phyloP scores from a whole-genome alignment of 2,113 vertebrate species.

The human region GRCh38 chrX:3564001-3564500 shows the following conservation, averaged over 20 bases:
- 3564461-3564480: background rate
- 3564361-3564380: background rate
- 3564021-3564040: background rate
- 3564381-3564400: background rate
- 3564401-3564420: background rate
- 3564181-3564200: too few species aligned
- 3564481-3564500: background rate
- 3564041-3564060: background rate
- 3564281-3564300: background rate
- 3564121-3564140: background rate
- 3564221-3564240: too few species aligned
- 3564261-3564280: too few species aligned
- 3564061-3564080: background rate
- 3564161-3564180: background rate
- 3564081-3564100: fast-evolving
- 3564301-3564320: background rate
- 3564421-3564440: background rate
- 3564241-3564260: too few species aligned
- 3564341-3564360: background rate
- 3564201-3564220: too few species aligned
- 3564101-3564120: background rate
- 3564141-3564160: too few species aligned
- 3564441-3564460: background rate
- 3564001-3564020: fast-evolving
- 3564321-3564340: background rate